phyloP scores from a whole-genome alignment of 2,113 vertebrate species.

The Microtus oregoni region DNA sequence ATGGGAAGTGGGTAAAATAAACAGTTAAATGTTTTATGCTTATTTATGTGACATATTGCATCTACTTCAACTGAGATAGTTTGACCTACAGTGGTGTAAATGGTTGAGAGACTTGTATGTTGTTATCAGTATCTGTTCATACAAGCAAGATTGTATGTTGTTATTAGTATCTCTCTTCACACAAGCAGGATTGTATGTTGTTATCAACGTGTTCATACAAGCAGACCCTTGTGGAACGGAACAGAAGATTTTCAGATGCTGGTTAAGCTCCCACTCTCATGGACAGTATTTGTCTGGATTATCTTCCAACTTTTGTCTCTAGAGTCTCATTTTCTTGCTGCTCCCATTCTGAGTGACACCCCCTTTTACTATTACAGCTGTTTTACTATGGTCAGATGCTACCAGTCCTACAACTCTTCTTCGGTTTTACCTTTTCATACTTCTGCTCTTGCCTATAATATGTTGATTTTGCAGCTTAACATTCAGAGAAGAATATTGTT shows the following conservation, averaged over 20 bases:
- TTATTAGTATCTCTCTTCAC: neutral
- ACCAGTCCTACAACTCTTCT: slow-evolving; percentile 1
- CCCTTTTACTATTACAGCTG: neutral
- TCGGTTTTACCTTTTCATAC: slow-evolving; percentile 19
- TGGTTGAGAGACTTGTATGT: neutral
- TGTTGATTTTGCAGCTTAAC: slow-evolving; percentile 50
- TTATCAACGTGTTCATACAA: neutral
- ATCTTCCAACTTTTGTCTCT: neutral
- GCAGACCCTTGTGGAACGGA: neutral
- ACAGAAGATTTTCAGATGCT: neutral
- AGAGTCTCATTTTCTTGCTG: slow-evolving; percentile 15
- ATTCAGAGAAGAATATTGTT: slow-evolving; percentile 53
- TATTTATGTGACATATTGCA: neutral
- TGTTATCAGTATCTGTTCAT: no score
- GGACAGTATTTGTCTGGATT: neutral
- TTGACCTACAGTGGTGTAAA: neutral
- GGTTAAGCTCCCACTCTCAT: neutral
- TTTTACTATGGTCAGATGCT: slow-evolving; percentile 27
- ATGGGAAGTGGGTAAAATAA: neutral
- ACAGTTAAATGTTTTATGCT: neutral
- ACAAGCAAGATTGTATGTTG: neutral
- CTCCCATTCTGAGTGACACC: neutral
- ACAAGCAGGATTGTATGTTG: neutral
- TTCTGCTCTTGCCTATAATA: neutral
- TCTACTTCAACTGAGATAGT: neutral